A percentile compares a stretch with the other conserved stretches of the same genome.
Evolutionary conservation across 2,797 vertebrate genomes (phyloP).

Genomic region (Acanthiza pusilla): DNA sequence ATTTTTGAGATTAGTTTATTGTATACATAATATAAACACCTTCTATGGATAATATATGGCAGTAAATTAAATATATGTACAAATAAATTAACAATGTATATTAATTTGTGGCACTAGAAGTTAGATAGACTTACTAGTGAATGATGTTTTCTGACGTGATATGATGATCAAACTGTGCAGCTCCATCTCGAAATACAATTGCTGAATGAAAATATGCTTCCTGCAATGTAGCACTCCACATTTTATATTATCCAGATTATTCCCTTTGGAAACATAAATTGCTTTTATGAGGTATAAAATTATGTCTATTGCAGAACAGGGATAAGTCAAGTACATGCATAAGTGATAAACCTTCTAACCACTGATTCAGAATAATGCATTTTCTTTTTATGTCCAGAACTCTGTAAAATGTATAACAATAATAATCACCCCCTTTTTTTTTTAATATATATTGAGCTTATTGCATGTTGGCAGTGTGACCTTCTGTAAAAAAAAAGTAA

Average conservation of each 20-base stretch:
- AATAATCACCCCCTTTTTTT: constrained; percentile 50
- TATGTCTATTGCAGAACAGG: constrained; percentile 82
- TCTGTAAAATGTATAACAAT: constrained; percentile 61
- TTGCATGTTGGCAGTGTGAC: constrained; percentile 38
- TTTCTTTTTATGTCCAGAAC: constrained; percentile 64
- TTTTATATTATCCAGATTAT: constrained; percentile 81
- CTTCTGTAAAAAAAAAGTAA: constrained; percentile 38
- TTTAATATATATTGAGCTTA: background rate
- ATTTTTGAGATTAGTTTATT: constrained; percentile 43
- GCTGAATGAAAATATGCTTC: constrained; percentile 80
- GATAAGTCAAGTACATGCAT: constrained; percentile 81
- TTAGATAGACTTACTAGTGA: constrained; percentile 74
- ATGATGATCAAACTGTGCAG: constrained; percentile 76
- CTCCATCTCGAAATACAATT: constrained; percentile 76
- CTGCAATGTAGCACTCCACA: constrained; percentile 74
- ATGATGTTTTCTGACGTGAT: constrained; percentile 71
- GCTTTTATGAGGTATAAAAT: constrained; percentile 85
- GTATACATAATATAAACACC: constrained; percentile 37
- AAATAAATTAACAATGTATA: constrained; percentile 72
- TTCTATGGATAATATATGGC: constrained; percentile 49
- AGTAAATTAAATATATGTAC: constrained; percentile 62
- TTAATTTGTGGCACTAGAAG: constrained; percentile 73
- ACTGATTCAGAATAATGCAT: constrained; percentile 72
- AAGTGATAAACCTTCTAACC: constrained; percentile 80
- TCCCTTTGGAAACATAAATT: constrained; percentile 86